Evolutionary conservation across 2,113 vertebrate genomes (phyloP).

Genomic region (human (Homo sapiens)): DNA sequence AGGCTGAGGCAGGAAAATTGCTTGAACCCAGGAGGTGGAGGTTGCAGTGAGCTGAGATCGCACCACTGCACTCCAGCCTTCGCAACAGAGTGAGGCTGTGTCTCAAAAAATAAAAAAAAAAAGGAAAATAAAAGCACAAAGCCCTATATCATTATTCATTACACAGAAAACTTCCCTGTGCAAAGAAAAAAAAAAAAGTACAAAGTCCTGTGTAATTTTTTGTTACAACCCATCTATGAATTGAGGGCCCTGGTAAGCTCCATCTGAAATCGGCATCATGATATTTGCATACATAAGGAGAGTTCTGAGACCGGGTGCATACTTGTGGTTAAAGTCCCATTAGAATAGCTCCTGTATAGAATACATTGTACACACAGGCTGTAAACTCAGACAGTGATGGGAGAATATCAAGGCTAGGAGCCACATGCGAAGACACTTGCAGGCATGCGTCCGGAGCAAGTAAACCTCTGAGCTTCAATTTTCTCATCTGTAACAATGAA

Average conservation of each 20-base stretch:
- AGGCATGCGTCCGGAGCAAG: background rate
- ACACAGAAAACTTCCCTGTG: too few relatives aligned
- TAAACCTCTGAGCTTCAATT: background rate
- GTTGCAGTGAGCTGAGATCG: too few relatives aligned
- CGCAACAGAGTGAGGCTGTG: too few relatives aligned
- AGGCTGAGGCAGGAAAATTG: too few relatives aligned
- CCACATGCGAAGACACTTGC: background rate
- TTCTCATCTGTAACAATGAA: background rate
- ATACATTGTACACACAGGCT: too few relatives aligned
- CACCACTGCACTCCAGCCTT: too few relatives aligned
- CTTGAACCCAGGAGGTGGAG: too few relatives aligned
- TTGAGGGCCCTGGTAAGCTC: background rate
- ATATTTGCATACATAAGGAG: background rate
- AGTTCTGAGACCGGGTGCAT: background rate
- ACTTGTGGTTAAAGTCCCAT: background rate
- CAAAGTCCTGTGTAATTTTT: background rate
- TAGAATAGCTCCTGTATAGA: background rate
- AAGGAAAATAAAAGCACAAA: too few relatives aligned
- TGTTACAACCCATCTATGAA: slow-evolving; percentile 1
- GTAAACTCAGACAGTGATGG: background rate
- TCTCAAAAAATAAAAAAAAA: too few relatives aligned
- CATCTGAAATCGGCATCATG: background rate
- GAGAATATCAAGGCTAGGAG: too few relatives aligned
- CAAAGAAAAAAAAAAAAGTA: background rate
- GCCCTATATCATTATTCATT: background rate